phyloP scores from a whole-genome alignment of 2,113 vertebrate species.

The Phodopus roborovskii region DNA sequence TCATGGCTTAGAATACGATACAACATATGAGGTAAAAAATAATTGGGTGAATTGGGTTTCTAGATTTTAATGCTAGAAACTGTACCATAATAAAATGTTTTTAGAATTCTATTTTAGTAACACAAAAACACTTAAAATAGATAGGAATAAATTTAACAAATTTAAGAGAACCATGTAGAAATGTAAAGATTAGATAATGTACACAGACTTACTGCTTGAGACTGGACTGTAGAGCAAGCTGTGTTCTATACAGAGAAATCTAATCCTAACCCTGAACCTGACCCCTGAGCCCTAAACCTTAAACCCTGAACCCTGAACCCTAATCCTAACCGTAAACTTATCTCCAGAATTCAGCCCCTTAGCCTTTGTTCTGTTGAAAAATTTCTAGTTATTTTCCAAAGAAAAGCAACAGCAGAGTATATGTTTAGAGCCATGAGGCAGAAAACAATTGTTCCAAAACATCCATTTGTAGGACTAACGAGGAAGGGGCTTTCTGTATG shows the following conservation, averaged over 20 bases:
- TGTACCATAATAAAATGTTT: neutral
- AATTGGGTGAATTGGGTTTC: neutral
- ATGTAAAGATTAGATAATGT: neutral
- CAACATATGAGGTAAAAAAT: neutral
- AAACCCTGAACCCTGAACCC: no score
- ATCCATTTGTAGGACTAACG: neutral
- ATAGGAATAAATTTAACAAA: neutral
- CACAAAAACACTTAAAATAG: neutral
- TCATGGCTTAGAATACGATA: neutral
- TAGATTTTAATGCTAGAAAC: constrained; percentile 26
- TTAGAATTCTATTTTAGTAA: neutral
- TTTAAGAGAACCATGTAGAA: neutral
- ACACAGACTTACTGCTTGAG: neutral
- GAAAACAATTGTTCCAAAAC: neutral
- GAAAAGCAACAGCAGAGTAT: neutral
- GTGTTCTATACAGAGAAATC: neutral
- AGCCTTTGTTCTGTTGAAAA: neutral
- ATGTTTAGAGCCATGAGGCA: neutral
- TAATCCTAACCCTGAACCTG: no score
- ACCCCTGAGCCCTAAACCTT: no score
- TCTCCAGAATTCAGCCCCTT: neutral
- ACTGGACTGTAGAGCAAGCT: neutral
- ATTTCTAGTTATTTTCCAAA: neutral
- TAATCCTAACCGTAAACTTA: neutral
- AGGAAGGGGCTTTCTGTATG: neutral